Conservation (phyloP, 2,797 vertebrate genomes). For the Aeoliscus strigatus region DNA sequence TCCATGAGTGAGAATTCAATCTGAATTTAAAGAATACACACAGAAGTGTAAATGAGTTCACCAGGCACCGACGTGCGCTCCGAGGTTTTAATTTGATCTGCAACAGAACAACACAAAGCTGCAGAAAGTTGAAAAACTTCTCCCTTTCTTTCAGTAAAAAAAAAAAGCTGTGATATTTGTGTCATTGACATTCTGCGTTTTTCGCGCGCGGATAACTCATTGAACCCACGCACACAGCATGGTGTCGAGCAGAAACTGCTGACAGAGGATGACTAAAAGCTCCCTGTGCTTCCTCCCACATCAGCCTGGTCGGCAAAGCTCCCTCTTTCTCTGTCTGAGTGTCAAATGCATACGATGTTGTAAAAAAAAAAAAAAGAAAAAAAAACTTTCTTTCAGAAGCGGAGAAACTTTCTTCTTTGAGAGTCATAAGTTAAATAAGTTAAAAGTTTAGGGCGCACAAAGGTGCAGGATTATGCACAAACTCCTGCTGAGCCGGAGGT, state of each 20-base stretch:
- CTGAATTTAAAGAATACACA: too few relatives aligned
- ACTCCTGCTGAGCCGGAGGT: conserved; percentile 14
- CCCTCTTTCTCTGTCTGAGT: conserved; percentile 24
- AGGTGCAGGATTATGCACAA: background rate
- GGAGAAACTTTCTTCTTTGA: conserved; percentile 17
- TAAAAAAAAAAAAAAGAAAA: conserved; percentile 3
- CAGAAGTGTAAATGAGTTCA: too few relatives aligned
- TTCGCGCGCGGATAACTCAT: conserved; percentile 36
- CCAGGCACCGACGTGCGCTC: too few relatives aligned
- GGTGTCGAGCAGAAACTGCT: conserved; percentile 49
- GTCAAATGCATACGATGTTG: conserved; percentile 12
- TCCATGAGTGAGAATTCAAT: too few relatives aligned
- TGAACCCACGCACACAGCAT: conserved; percentile 56
- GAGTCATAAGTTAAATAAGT: too few relatives aligned
- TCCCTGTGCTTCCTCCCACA: conserved; percentile 40
- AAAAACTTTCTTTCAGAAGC: conserved; percentile 34
- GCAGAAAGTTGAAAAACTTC: conserved; percentile 20
- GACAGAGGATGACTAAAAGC: conserved; percentile 57
- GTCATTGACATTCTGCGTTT: conserved; percentile 44
- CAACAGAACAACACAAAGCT: conserved; percentile 1
- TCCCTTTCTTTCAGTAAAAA: conserved; percentile 14
- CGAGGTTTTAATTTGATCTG: too few relatives aligned
- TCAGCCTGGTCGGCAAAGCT: conserved; percentile 34
- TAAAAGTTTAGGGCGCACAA: conserved; percentile 16
- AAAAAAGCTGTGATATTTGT: conserved; percentile 43